phyloP scores from a whole-genome alignment of 1,140 invertebrate genomes.

The Homalodisca vitripennis region DNA sequence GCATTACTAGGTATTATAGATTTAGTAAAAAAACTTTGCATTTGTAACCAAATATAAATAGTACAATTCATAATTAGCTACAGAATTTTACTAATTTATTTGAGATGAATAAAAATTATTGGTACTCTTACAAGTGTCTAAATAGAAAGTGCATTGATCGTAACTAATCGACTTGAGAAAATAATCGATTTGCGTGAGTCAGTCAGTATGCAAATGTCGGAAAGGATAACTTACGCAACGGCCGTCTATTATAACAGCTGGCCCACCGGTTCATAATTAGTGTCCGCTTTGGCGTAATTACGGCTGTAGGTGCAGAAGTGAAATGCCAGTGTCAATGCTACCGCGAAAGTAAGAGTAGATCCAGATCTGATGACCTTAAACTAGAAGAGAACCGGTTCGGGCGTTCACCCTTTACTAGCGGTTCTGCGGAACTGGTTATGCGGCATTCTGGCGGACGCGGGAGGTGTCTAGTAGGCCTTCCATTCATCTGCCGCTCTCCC shows the following conservation, averaged over 20 bases:
- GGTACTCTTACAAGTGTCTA: neutral
- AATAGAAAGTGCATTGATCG: neutral
- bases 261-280: neutral
- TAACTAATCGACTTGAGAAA: neutral
- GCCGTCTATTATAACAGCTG: neutral
- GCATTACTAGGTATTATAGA: too few relatives aligned
- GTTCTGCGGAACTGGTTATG: neutral
- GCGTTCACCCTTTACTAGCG: slow-evolving; percentile 1
- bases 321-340: slow-evolving; percentile 26
- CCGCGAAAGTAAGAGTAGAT: slow-evolving; percentile 21
- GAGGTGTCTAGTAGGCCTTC: too few relatives aligned
- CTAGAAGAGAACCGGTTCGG: neutral
- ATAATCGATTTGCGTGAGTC: neutral
- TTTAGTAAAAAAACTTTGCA: too few relatives aligned
- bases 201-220: neutral
- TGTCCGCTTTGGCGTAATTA: neutral
- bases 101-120: too few relatives aligned
- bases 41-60: too few relatives aligned
- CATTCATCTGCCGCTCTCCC: neutral
- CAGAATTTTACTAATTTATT: too few relatives aligned
- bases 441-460: neutral
- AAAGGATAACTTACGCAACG: neutral
- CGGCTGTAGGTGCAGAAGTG: neutral
- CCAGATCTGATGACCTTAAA: slow-evolving; percentile 18
- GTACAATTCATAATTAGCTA: too few relatives aligned